Base-by-base conservation (phyloP, 2,113 vertebrate genomes). In the Pao palembangensis region DNA sequence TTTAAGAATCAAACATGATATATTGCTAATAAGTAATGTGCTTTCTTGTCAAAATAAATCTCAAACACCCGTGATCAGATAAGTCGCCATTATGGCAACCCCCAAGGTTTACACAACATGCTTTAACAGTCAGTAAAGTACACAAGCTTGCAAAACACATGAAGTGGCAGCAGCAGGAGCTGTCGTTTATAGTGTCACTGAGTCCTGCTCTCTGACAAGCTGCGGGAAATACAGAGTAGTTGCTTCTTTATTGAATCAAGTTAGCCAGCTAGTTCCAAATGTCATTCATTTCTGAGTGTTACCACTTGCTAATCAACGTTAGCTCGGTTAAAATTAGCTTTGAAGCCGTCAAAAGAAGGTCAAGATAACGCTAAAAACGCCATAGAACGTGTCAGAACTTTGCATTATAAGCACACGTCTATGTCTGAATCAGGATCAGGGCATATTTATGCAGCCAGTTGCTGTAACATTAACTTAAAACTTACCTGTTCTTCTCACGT, bases 401-500 rank as follows among this genome's bases (percentile, higher is more conserved):
- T 38, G 34, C 34, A 38, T 2, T 12, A 12, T 11, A 12, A 38
- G 34, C 10, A 38, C 8, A 12, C 8, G 28, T 31, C 1, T 3
- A n/a, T 49, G 14, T 19, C 5, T 53, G 21, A 17, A 38, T 0
- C 6, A 19, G 43, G 42, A 54, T 25, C 55, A 66, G 55, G 51
- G 61, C 63, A 18, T 50, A 11, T 28, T 11, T 19, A 64, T 44
- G 46, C 53, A 1, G 20, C 12, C 31, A 34, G 49, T 76, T 16
- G 13, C 25, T 20, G 52, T 25, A 12, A 48, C 47, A 47, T 59
- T 17, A 86, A 64, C 53, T 56, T 49, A 6, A 19, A 6, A 8
- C 87, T 79, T 58, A 83, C 91, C 89, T 81, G 88, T 55, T 81
- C 81, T 78, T 21, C 79, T 88, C 69, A 75, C 80, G 52, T 76